phyloP scores from a whole-genome alignment of 2,113 vertebrate genomes.

The Centropus bengalensis region DNA sequence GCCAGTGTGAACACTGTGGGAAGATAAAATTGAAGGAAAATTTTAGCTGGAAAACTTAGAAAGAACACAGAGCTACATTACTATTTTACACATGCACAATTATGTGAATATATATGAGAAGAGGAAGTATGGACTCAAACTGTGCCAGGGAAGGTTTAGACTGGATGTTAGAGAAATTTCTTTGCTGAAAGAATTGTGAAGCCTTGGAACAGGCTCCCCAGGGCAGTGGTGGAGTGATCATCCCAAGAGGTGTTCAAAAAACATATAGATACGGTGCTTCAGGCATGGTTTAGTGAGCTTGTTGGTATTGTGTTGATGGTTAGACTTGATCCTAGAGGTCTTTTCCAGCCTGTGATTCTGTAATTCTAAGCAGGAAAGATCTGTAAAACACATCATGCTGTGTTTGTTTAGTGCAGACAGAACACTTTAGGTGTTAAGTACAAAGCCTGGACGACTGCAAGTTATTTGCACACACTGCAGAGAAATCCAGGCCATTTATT shows the following conservation, averaged over 20 bases:
- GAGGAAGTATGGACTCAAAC: neutral
- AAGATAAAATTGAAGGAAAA: neutral
- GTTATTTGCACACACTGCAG: neutral
- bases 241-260: no score
- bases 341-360: no score
- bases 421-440: neutral
- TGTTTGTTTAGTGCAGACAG: fast-evolving
- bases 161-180: no score
- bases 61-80: neutral
- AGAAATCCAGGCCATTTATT: neutral
- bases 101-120: neutral
- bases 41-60: neutral
- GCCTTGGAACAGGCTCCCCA: no score
- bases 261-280: no score
- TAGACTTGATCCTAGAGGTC: no score
- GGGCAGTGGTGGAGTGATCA: no score
- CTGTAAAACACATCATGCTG: neutral
- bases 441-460: neutral
- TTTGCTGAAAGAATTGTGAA: no score
- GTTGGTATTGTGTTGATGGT: no score
- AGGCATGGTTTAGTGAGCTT: no score
- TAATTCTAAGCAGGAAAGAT: neutral
- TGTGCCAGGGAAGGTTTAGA: no score
- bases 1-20: fast-evolving
- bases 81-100: neutral